Conservation (phyloP, 1,140 invertebrate species). For the Drosophila sturtevanti region DNA sequence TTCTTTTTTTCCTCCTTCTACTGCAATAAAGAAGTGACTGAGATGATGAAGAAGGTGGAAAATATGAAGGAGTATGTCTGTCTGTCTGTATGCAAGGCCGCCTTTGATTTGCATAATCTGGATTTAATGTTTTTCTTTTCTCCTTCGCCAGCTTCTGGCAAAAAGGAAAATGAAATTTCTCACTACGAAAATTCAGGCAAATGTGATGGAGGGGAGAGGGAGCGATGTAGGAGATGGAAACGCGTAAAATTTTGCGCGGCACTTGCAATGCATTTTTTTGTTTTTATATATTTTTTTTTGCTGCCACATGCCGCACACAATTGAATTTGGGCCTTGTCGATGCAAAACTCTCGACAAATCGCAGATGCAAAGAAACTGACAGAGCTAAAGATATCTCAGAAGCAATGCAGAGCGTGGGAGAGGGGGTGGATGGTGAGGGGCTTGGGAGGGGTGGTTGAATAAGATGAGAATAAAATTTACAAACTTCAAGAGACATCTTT, state of each 20-base stretch:
- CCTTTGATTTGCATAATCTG: slow-evolving; percentile 74
- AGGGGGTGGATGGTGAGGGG: too few relatives aligned
- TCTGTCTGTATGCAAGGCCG: slow-evolving; percentile 40
- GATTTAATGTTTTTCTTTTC: slow-evolving; percentile 50
- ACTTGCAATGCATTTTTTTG: neutral
- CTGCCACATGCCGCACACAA: slow-evolving; percentile 14
- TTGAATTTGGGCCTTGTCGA: slow-evolving; percentile 7
- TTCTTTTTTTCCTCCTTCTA: too few relatives aligned
- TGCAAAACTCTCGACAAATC: neutral
- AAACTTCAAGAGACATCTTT: neutral
- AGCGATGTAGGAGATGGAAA: neutral
- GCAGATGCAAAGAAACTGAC: neutral
- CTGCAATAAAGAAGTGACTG: too few relatives aligned
- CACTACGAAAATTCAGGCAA: too few relatives aligned
- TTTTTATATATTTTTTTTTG: neutral
- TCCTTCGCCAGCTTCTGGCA: slow-evolving; percentile 11
- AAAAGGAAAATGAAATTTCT: neutral
- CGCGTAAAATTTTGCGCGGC: slow-evolving; percentile 1
- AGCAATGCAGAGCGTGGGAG: neutral
- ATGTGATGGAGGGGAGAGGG: too few relatives aligned
- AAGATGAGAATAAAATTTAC: neutral
- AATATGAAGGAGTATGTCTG: neutral
- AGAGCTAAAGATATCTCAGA: neutral
- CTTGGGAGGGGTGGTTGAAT: too few relatives aligned
- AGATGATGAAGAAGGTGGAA: neutral